These are phyloP conservation scores for Campylomormyrus tamandua DNA, from an alignment of 2,113 vertebrate species.

Conservation along the genomic window DNA sequence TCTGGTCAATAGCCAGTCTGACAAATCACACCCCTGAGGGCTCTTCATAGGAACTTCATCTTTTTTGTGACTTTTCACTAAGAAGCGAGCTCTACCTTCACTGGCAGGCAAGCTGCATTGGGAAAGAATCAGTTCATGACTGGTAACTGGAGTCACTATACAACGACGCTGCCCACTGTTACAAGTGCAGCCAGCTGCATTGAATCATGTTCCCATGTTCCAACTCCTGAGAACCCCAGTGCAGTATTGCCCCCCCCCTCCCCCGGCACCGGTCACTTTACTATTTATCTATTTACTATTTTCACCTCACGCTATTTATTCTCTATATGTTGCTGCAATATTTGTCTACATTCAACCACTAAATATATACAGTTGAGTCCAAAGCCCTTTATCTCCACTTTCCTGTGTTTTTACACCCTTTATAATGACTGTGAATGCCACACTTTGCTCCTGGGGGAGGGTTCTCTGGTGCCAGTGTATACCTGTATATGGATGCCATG, in stretches of 20 bases:
- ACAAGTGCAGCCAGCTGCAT: neutral
- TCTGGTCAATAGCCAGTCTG: neutral
- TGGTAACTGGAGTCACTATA: neutral
- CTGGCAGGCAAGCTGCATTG: neutral
- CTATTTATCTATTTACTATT: neutral
- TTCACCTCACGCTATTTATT: neutral
- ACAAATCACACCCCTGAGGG: neutral
- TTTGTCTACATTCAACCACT: neutral
- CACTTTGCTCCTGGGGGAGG: neutral
- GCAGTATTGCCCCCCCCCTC: neutral
- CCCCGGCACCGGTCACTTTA: neutral
- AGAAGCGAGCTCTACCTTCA: neutral
- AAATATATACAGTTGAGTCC: neutral
- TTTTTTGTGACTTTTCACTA: neutral
- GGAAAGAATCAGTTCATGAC: neutral
- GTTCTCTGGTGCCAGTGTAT: neutral
- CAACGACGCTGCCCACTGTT: neutral
- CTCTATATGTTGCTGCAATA: neutral
- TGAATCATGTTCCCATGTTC: neutral
- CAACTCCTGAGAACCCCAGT: neutral
- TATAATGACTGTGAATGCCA: neutral
- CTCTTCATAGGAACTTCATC: neutral
- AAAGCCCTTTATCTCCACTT: neutral
- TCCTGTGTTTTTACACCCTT: neutral
- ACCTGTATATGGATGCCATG: neutral